Evolutionary conservation across 2,797 vertebrate genomes (phyloP).

Genomic region (Siniperca scherzeri): DNA sequence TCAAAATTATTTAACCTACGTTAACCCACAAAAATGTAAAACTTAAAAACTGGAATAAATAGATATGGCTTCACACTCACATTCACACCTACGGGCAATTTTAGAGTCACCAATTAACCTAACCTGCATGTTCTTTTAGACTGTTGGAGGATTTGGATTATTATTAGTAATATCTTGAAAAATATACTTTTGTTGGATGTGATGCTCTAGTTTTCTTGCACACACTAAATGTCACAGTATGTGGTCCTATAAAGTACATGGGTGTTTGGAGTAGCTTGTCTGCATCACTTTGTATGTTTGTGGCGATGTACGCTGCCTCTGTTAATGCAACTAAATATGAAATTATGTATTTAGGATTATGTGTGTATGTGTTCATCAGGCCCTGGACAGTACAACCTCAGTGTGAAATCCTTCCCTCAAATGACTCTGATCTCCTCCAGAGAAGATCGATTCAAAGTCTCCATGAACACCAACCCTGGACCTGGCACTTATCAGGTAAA

Average conservation of each 20-base stretch:
- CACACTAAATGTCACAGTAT: conserved; percentile 7
- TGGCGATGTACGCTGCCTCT: background rate
- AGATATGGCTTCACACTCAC: background rate
- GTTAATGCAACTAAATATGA: conserved; percentile 1
- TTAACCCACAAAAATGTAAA: conserved; percentile 6
- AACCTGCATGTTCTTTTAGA: background rate
- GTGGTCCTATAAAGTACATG: background rate
- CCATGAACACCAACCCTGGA: conserved; percentile 70
- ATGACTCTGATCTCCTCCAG: conserved; percentile 76
- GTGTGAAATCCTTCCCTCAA: conserved; percentile 64
- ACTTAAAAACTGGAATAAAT: background rate
- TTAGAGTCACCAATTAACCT: background rate
- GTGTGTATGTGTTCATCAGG: conserved; percentile 63
- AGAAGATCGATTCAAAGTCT: conserved; percentile 78
- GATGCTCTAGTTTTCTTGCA: background rate
- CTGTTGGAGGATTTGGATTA: background rate
- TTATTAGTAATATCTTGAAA: background rate
- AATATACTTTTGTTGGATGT: background rate
- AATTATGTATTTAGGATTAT: conserved; percentile 15
- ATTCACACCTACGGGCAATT: background rate
- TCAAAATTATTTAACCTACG: background rate
- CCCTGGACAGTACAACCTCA: conserved; percentile 76
- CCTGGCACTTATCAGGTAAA: conserved; percentile 79
- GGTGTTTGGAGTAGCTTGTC: background rate
- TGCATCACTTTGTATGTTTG: background rate